phyloP scores from a whole-genome alignment of 2,888 invertebrate species.

The Sesia apiformis region DNA sequence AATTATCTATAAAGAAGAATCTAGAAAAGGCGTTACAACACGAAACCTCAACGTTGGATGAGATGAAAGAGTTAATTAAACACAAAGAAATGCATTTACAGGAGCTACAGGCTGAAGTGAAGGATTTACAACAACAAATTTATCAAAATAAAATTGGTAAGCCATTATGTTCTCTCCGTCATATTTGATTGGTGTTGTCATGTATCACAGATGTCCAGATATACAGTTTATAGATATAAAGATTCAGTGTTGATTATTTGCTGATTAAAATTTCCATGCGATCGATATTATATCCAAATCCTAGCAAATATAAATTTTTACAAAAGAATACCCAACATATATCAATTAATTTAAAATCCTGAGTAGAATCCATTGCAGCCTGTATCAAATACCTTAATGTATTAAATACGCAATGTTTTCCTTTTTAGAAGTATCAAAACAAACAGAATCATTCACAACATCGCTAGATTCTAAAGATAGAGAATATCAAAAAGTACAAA shows the following conservation, averaged over 20 bases:
- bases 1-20: slow-evolving; percentile 21
- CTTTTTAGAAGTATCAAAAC: slow-evolving; percentile 32
- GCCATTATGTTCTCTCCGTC: neutral
- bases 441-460: slow-evolving; percentile 20
- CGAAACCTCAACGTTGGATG: slow-evolving; percentile 17
- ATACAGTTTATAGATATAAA: no score
- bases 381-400: no score
- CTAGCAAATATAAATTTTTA: no score
- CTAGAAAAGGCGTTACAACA: slow-evolving; percentile 23
- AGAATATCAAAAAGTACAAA: slow-evolving; percentile 29
- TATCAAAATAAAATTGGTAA: slow-evolving; percentile 17
- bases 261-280: no score
- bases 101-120: slow-evolving; percentile 24
- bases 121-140: slow-evolving; percentile 19
- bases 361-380: no score
- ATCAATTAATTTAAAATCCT: no score
- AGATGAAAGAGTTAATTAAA: slow-evolving; percentile 21
- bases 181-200: neutral
- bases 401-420: neutral
- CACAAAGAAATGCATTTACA: slow-evolving; percentile 25
- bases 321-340: no score
- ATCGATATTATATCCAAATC: no score
- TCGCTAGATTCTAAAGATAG: slow-evolving; percentile 24
- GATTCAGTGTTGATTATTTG: no score
- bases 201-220: neutral